Evolutionary conservation across 92 coral and sea anemone genomes (phyloP).

Genomic region (Virgularia gustaviana): DNA sequence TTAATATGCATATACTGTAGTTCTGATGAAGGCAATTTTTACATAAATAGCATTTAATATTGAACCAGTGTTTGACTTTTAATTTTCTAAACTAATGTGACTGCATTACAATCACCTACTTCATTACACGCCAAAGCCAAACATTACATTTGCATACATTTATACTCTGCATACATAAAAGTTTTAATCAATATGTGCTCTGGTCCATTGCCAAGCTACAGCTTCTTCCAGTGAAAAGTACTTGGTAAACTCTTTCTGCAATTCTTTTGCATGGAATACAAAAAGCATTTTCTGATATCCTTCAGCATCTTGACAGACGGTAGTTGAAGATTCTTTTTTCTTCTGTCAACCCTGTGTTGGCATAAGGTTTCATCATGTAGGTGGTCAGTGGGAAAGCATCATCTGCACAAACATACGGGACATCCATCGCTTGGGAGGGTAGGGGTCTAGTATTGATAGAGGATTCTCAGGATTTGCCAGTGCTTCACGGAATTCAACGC

Average conservation of each 20-base stretch:
- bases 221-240: constrained; percentile 27
- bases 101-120: too few species aligned
- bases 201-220: constrained; percentile 16
- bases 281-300: constrained; percentile 54
- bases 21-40: too few species aligned
- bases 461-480: constrained; percentile 35
- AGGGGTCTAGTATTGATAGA: constrained; percentile 46
- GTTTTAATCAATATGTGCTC: neutral
- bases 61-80: too few species aligned
- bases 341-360: constrained; percentile 33
- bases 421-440: constrained; percentile 35
- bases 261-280: constrained; percentile 43
- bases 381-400: constrained; percentile 44
- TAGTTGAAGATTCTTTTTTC: constrained; percentile 43
- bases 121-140: too few species aligned
- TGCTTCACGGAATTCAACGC: constrained; percentile 34
- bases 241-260: constrained; percentile 27
- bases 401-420: constrained; percentile 35
- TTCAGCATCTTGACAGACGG: constrained; percentile 41
- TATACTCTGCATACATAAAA: too few species aligned
- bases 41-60: too few species aligned
- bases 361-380: constrained; percentile 45
- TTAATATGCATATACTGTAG: too few species aligned
- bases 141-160: too few species aligned
- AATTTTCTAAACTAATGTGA: too few species aligned